These are phyloP conservation scores for Diadophis punctatus DNA, from an alignment of 2,113 vertebrate genomes.

Conservation along the genomic window DNA sequence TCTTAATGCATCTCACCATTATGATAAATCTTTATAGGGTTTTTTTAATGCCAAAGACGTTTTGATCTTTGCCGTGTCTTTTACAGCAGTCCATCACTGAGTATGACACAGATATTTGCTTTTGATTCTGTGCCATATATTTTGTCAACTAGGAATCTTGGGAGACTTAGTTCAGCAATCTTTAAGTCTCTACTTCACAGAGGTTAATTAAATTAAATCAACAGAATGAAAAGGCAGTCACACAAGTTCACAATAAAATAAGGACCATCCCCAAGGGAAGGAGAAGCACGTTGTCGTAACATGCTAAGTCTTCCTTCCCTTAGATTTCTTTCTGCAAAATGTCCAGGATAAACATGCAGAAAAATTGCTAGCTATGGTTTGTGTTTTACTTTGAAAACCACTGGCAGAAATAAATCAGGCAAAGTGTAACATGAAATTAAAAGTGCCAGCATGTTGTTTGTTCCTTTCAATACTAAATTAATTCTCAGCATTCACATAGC, in stretches of 20 bases:
- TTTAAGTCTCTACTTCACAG: slow-evolving; percentile 57
- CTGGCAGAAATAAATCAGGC: slow-evolving; percentile 37
- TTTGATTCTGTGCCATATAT: slow-evolving; percentile 52
- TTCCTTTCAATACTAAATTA: slow-evolving; percentile 13
- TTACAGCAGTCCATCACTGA: slow-evolving; percentile 30
- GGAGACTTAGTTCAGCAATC: slow-evolving; percentile 59
- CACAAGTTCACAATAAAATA: slow-evolving; percentile 52
- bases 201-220: slow-evolving; percentile 67
- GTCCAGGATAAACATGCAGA: slow-evolving; percentile 41
- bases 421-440: slow-evolving; percentile 49
- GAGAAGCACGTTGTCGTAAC: slow-evolving; percentile 27
- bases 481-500: slow-evolving; percentile 43
- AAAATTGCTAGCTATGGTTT: slow-evolving; percentile 41
- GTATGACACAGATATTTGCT: slow-evolving; percentile 49
- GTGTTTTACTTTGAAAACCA: slow-evolving; percentile 10
- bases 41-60: slow-evolving; percentile 55
- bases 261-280: slow-evolving; percentile 49
- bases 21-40: slow-evolving; percentile 50
- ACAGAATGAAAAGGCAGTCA: slow-evolving; percentile 55
- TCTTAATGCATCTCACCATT: slow-evolving; percentile 56
- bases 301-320: slow-evolving; percentile 37
- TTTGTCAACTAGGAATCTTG: slow-evolving; percentile 53
- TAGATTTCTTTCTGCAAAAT: slow-evolving; percentile 29
- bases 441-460: slow-evolving; percentile 46
- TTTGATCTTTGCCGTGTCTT: slow-evolving; percentile 57